phyloP scores from a whole-genome alignment of 2,113 vertebrate genomes.

The Podarcis muralis region DNA sequence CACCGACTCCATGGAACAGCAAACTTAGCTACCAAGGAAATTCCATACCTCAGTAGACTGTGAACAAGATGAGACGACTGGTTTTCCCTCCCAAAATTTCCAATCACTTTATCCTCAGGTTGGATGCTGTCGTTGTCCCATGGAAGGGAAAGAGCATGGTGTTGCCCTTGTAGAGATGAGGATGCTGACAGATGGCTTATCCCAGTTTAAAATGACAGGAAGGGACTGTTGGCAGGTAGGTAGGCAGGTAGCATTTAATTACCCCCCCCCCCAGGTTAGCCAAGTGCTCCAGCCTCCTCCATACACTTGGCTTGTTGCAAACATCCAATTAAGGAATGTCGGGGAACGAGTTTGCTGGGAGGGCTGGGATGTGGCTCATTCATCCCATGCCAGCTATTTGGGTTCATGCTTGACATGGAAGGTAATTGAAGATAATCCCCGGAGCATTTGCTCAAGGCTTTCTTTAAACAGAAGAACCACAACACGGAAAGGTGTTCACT shows the following conservation, averaged over 20 bases:
- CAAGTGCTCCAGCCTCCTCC: conserved; percentile 41
- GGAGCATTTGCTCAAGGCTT: not conserved
- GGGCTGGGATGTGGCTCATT: not conserved
- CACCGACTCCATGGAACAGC: not conserved
- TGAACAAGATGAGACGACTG: not conserved
- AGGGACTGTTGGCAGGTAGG: not conserved
- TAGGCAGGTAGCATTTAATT: conserved; percentile 50
- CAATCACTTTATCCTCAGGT: conserved; percentile 18
- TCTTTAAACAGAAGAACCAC: not conserved
- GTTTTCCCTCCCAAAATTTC: accelerated
- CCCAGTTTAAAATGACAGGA: not conserved
- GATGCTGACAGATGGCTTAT: not conserved
- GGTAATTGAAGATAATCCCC: accelerated
- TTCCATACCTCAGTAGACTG: conserved; percentile 55
- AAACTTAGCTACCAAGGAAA: accelerated
- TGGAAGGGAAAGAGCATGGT: not conserved
- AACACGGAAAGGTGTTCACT: not conserved
- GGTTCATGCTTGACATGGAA: not conserved
- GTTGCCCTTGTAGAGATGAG: not conserved
- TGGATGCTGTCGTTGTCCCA: accelerated
- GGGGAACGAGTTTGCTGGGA: conserved; percentile 42
- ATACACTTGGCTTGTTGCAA: conserved; percentile 37
- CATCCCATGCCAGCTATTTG: conserved; percentile 24
- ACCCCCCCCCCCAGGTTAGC: not conserved
- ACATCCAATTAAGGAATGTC: conserved; percentile 47